These are phyloP conservation scores for Erythrocercus mccallii DNA, from an alignment of 2,113 vertebrate genomes.

Conservation along the genomic window DNA sequence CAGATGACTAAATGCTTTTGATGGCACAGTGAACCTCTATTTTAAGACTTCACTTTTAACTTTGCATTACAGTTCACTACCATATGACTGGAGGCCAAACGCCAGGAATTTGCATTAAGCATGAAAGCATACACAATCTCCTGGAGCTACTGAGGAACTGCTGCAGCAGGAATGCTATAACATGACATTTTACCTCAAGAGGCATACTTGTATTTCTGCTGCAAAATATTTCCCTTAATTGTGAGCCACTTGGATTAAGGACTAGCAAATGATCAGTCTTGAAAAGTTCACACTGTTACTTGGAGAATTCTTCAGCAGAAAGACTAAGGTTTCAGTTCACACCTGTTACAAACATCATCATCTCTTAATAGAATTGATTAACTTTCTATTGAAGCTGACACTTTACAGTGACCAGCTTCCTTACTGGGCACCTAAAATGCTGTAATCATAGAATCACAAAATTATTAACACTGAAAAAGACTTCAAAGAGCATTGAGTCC, in stretches of 20 bases:
- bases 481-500: neutral
- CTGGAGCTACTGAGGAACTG: neutral
- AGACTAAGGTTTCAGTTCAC: neutral
- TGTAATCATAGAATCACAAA: neutral
- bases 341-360: neutral
- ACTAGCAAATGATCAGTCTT: neutral
- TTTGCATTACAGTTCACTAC: neutral
- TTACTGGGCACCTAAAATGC: neutral
- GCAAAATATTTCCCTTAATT: neutral
- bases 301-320: neutral
- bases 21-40: slow-evolving; percentile 20
- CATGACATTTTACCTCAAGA: neutral
- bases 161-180: neutral
- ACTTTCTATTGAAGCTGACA: neutral
- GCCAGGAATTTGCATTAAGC: neutral
- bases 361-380: neutral
- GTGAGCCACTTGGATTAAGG: neutral
- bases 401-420: neutral
- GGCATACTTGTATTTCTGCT: neutral
- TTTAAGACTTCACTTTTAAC: slow-evolving; percentile 24
- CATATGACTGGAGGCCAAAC: slow-evolving; percentile 1
- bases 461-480: neutral
- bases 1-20: slow-evolving; percentile 26
- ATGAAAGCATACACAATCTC: neutral
- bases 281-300: neutral